phyloP scores from a whole-genome alignment of 2,888 invertebrate species.

The Sturmia bella region DNA sequence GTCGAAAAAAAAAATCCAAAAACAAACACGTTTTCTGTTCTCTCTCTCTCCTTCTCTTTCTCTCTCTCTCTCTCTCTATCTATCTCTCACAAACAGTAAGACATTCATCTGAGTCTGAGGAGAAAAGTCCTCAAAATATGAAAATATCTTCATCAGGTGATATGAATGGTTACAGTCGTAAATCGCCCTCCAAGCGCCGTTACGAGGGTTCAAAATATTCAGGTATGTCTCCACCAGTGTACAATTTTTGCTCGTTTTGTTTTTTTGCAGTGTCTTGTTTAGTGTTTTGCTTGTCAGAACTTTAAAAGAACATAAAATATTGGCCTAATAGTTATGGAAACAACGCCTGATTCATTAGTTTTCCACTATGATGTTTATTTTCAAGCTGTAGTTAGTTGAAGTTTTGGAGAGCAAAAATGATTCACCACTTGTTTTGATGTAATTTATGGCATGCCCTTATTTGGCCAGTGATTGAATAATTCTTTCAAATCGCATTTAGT shows the following conservation, averaged over 20 bases:
- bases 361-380: too few relatives aligned
- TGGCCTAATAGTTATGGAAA: too few relatives aligned
- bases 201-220: conserved; percentile 81
- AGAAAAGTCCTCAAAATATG: conserved; percentile 62
- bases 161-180: conserved; percentile 81
- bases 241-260: conserved; percentile 19
- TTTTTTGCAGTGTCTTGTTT: conserved; percentile 31
- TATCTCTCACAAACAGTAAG: conserved; percentile 65
- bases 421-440: too few relatives aligned
- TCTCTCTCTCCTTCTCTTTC: too few relatives aligned
- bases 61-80: too few relatives aligned
- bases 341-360: too few relatives aligned
- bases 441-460: too few relatives aligned
- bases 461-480: too few relatives aligned
- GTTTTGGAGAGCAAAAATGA: too few relatives aligned
- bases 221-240: conserved; percentile 73
- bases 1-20: conserved; percentile 6
- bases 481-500: too few relatives aligned
- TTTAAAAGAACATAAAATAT: too few relatives aligned
- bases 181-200: conserved; percentile 79
- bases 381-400: too few relatives aligned
- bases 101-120: conserved; percentile 71
- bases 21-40: conserved; percentile 16
- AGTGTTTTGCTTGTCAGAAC: neutral
- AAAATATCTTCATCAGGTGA: conserved; percentile 73